Evolutionary conservation across 2,888 invertebrate genomes (phyloP).

Genomic region (Chromoteleia sp.): DNA sequence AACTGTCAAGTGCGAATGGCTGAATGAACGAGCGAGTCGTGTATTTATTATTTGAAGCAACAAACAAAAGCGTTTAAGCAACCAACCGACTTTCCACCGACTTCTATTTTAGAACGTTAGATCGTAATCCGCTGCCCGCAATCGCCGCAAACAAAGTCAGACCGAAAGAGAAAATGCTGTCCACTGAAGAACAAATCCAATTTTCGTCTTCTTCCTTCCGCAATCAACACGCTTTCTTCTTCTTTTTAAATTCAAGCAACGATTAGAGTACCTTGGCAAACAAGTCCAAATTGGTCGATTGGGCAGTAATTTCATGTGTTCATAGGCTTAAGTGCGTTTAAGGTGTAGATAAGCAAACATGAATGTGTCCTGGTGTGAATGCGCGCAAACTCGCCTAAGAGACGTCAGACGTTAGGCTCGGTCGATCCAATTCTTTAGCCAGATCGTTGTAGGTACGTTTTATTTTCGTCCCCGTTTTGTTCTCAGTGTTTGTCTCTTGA

Average conservation of each 20-base stretch:
- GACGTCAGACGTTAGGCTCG: slow-evolving; percentile 61
- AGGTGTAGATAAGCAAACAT: slow-evolving; percentile 65
- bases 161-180: slow-evolving; percentile 8
- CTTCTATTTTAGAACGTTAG: slow-evolving; percentile 82
- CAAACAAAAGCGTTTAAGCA: slow-evolving; percentile 76
- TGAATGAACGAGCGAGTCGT: slow-evolving; percentile 77
- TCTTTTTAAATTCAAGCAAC: slow-evolving; percentile 62
- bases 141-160: slow-evolving; percentile 79
- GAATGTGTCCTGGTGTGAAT: slow-evolving; percentile 54
- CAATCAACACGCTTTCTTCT: slow-evolving; percentile 43
- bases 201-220: slow-evolving; percentile 30
- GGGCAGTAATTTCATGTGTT: slow-evolving; percentile 85
- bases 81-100: slow-evolving; percentile 85
- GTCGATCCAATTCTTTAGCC: slow-evolving; percentile 65
- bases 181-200: slow-evolving; percentile 29
- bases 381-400: slow-evolving; percentile 77
- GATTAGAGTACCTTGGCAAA: slow-evolving; percentile 81
- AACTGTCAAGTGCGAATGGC: slow-evolving; percentile 77
- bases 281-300: slow-evolving; percentile 84
- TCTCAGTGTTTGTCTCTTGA: slow-evolving; percentile 75
- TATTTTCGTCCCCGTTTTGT: slow-evolving; percentile 73
- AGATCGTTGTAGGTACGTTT: slow-evolving; percentile 76
- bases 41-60: slow-evolving; percentile 81
- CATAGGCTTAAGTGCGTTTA: slow-evolving; percentile 83
- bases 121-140: slow-evolving; percentile 82